Percentiles rank a stretch among this genome's conserved stretches.
These are phyloP conservation scores for Plotosus lineatus DNA, from an alignment of 2,113 vertebrate species.

Conservation along the genomic window DNA sequence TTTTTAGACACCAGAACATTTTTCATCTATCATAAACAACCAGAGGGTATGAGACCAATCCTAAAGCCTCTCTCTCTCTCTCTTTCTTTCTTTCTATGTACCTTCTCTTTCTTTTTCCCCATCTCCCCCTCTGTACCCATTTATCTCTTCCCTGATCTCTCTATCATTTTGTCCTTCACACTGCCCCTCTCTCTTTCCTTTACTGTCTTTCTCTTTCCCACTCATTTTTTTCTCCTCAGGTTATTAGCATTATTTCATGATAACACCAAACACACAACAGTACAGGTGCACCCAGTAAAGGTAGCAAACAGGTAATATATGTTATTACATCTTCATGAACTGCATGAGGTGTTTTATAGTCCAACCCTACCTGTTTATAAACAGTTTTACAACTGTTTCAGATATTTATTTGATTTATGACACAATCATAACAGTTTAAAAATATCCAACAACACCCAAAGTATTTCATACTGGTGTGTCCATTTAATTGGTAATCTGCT, in stretches of 20 bases:
- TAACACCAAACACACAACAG: neutral
- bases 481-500: no score
- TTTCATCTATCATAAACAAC: conserved; percentile 52
- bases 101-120: no score
- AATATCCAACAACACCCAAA: no score
- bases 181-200: conserved; percentile 39
- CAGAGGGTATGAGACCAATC: conserved; percentile 69
- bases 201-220: neutral
- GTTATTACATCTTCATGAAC: neutral
- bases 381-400: neutral
- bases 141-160: no score
- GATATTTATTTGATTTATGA: neutral
- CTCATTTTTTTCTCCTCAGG: no score
- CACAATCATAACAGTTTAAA: neutral
- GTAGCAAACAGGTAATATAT: neutral
- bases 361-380: neutral
- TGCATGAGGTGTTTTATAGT: neutral
- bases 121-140: no score
- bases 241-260: neutral
- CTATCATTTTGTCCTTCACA: no score
- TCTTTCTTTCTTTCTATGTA: neutral
- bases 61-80: conserved; percentile 50
- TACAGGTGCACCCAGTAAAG: neutral
- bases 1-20: conserved; percentile 18
- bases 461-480: no score